These are phyloP conservation scores for Cheilosia vernalis DNA, from an alignment of 2,888 invertebrate genomes.

Conservation along the genomic window DNA sequence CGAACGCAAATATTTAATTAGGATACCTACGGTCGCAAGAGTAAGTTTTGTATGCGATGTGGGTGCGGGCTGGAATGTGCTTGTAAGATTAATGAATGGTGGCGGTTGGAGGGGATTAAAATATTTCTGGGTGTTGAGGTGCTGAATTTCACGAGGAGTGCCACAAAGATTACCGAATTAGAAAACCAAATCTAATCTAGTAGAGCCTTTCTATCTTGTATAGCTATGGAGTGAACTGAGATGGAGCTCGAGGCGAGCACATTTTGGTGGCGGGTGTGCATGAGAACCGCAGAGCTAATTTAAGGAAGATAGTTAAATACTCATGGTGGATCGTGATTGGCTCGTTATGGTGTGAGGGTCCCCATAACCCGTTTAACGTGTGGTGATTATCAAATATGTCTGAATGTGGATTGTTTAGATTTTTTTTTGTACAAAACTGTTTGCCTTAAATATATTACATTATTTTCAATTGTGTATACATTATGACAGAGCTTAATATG, in stretches of 20 bases:
- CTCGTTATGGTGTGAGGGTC: too few relatives aligned
- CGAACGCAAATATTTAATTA: conserved; percentile 57
- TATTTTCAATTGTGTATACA: too few relatives aligned
- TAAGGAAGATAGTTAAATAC: not conserved
- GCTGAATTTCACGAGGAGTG: conserved; percentile 14
- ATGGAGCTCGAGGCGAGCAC: conserved; percentile 9
- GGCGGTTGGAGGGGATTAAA: conserved; percentile 23
- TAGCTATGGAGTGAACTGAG: not conserved
- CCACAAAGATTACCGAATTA: conserved; percentile 65
- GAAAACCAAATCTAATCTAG: conserved; percentile 68
- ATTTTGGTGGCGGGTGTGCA: conserved; percentile 9
- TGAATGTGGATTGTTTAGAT: too few relatives aligned
- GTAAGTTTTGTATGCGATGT: not conserved
- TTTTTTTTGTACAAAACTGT: too few relatives aligned
- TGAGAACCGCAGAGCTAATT: conserved; percentile 42
- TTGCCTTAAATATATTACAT: too few relatives aligned
- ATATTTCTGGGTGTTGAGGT: conserved; percentile 63
- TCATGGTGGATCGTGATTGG: too few relatives aligned
- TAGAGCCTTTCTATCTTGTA: conserved; percentile 42
- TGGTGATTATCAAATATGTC: too few relatives aligned
- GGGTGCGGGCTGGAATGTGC: not conserved
- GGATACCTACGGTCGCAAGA: conserved; percentile 16
- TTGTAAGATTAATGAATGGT: conserved; percentile 22
- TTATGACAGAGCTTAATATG: too few relatives aligned
- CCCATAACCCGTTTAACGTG: too few relatives aligned